Evolutionary conservation across 1,140 invertebrate species (phyloP).

Genomic region (Drosophila seguyi): DNA sequence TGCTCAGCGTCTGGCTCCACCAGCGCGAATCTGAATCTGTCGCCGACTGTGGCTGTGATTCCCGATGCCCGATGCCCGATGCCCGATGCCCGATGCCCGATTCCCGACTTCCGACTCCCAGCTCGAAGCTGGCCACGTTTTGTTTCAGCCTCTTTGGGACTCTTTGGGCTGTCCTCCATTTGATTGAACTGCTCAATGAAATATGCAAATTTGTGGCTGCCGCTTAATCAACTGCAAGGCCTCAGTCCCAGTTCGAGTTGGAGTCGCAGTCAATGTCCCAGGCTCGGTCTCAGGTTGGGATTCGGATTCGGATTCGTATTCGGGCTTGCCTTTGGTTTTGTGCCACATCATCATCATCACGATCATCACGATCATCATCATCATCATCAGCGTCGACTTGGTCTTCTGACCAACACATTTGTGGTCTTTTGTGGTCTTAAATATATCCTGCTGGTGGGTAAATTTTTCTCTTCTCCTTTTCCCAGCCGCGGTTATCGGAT

Average conservation of each 20-base stretch:
- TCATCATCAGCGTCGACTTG: neutral
- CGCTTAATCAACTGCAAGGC: conserved; percentile 81
- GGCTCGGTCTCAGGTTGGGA: conserved; percentile 30
- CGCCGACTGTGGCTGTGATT: conserved; percentile 34
- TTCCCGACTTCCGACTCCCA: conserved; percentile 13
- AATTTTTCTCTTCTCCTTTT: conserved; percentile 67
- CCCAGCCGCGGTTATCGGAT: conserved; percentile 72
- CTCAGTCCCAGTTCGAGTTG: neutral
- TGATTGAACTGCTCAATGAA: conserved; percentile 85
- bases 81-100: neutral
- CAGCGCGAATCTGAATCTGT: conserved; percentile 41
- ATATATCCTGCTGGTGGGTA: conserved; percentile 85
- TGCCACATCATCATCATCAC: conserved; percentile 52
- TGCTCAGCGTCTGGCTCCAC: conserved; percentile 19
- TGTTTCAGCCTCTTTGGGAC: conserved; percentile 41
- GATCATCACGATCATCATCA: no score
- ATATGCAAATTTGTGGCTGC: conserved; percentile 83
- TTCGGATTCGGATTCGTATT: conserved; percentile 25
- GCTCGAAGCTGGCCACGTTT: conserved; percentile 27
- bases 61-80: conserved; percentile 6
- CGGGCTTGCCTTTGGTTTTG: conserved; percentile 25
- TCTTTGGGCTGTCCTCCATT: conserved; percentile 74
- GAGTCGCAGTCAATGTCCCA: neutral
- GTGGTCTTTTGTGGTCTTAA: conserved; percentile 78
- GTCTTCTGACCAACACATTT: conserved; percentile 62